Base-by-base conservation (phyloP, 2,113 vertebrate species). In the Empidonax alnorum region DNA sequence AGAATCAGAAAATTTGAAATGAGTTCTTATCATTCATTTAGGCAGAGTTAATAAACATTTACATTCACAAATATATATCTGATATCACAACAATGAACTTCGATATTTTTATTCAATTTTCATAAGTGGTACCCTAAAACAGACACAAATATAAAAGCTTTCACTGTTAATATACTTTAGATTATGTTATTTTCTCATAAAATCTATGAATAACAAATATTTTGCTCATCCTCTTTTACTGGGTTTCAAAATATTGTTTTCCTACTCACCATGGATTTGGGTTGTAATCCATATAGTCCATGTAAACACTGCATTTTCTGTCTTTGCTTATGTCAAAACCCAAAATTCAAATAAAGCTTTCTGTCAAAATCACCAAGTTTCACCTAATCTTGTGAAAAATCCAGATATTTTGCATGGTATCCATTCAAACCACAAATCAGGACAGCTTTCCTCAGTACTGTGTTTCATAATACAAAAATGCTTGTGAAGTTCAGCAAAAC, bases 391-490 rank as follows among this genome's bases (percentile, higher is more conserved):
- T 81, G 27, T 71, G 50, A 83, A 90, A 93, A 88, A 86, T 55
- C 12, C 50, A 47, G 86, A 74, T 41, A 77, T 95, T 93, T 90
- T 85, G 10, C 7, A 39, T 67, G 72, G 56, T 52, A 37, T 86
- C 52, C 23, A 23, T 71, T 93, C 76, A 90, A 94, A 78, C 72
- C 92, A 76, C 90, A 94, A 93, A 88, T 90, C 53, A 80, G 30
- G 14, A 85, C 71, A 93, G 49, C 24, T 84, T 91, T 87, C 46
- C 59, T 90, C 59, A 46, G 47, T n/a, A 46, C 46, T 77, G 1
- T 89, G 59, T 62, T 96, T 94, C 88, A 88, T 93, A 81, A 84
- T 67, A 67, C 31, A 86, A 80, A 93, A 96, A 94, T 75, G 72
- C 24, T 84, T 86, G 27, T 95, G 87, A 91, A 84, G 42, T 63